Evolutionary conservation across 2,888 invertebrate species (phyloP), one percentile per base, ranked within the genome.

Genomic region (Pandemis cinnamomeana): DNA sequence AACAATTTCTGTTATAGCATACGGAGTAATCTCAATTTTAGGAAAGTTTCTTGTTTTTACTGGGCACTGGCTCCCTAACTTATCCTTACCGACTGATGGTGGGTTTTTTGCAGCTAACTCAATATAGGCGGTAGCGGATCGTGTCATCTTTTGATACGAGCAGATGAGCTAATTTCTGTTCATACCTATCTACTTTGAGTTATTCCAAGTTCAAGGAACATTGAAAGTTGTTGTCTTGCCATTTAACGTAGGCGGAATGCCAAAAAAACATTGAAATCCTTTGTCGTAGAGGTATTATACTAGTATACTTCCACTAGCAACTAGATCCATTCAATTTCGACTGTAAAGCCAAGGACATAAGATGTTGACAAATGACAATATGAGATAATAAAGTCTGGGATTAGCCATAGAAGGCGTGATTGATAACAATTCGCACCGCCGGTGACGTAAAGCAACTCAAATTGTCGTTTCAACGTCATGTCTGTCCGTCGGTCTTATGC

Each of bases 371-470:
- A 53, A 53, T 15, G 2, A 11, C 11, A 10, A 0, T 11, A 15
- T 15, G 58, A 8, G 7, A 11, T 36, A 61, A 61, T n/a, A n/a
- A 64, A 64, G 48, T 7, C 27, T 20, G 42, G 41, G 48, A 53
- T 67, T 67, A 67, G 53, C 66, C 51, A 36, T 41, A 67, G 15
- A 48, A 51, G 66, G 51, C 51, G 66, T 66, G 66, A 67, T 53
- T 67, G 66, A 67, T 67, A 67, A 67, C 41, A 41, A 67, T 67
- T 53, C 36, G 7, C 53, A 53, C 66, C 15, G 66, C 41, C 13
- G 66, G 66, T 48, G 53, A 53, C 66, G 51, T 36, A 51, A 44
- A 44, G n/a, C 27, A 41, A 48, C 51, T 10, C n/a, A 51, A 13
- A 13, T 51, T 51, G 41, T 66, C 36, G 48, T 53, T 41, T 66